Conservation (phyloP, 2,113 vertebrate species). For the Psilopogon haemacephalus region DNA sequence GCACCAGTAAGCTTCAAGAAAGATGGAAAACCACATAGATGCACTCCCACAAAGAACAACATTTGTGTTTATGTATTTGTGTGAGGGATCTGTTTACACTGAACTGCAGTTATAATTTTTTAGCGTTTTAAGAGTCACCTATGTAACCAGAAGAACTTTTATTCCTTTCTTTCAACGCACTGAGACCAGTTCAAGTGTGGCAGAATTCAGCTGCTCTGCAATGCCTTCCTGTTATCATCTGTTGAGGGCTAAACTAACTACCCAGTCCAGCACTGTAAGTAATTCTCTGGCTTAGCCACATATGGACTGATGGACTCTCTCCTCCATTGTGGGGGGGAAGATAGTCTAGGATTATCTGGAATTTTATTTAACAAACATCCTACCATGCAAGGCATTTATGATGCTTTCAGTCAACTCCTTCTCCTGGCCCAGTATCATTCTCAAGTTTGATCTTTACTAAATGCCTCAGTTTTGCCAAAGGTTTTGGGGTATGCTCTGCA, state of each 20-base stretch:
- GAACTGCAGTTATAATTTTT: not conserved
- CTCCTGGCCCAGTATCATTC: rapidly evolving
- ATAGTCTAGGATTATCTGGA: not conserved
- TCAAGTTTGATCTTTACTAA: not conserved
- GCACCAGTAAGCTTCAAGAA: not conserved
- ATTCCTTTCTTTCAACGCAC: not conserved
- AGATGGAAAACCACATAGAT: not conserved
- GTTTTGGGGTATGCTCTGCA: rapidly evolving
- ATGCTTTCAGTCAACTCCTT: not conserved
- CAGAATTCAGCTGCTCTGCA: not conserved
- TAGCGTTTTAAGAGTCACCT: not conserved
- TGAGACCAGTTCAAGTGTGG: not conserved
- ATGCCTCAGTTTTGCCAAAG: not conserved
- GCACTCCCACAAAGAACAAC: not conserved
- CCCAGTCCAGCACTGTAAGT: not conserved
- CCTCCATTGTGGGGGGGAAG: not conserved
- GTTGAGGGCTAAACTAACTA: not conserved
- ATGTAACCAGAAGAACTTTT: not conserved
- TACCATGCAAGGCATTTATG: rapidly evolving
- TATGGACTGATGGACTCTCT: not conserved
- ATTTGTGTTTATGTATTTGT: not conserved
- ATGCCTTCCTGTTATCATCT: not conserved
- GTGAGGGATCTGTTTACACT: not conserved
- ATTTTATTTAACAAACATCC: not conserved
- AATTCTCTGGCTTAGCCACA: not conserved